phyloP scores from a whole-genome alignment of 1,140 invertebrate species.

The Ips nitidus region DNA sequence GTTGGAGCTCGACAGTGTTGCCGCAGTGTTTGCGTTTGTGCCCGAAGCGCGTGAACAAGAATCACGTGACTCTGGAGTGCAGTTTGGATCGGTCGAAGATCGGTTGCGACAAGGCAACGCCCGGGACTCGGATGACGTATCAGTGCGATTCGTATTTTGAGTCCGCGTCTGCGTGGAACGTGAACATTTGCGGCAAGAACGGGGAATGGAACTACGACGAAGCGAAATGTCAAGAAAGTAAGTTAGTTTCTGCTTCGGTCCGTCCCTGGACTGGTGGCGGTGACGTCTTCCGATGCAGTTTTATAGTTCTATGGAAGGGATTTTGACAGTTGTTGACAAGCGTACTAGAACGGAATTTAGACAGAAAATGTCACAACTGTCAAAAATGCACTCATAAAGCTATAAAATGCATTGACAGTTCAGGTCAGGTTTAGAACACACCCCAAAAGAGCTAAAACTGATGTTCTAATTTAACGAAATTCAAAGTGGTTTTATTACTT shows the following conservation, averaged over 20 bases:
- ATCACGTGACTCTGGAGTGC: slow-evolving; percentile 27
- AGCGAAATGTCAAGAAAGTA: slow-evolving; percentile 39
- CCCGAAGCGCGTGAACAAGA: slow-evolving; percentile 9
- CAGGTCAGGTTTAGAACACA: too few relatives aligned
- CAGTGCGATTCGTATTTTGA: slow-evolving; percentile 40
- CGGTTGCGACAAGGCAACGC: slow-evolving; percentile 35
- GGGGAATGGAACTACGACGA: slow-evolving; percentile 33
- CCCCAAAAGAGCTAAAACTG: too few relatives aligned
- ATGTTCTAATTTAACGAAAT: too few relatives aligned
- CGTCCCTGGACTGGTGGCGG: too few relatives aligned
- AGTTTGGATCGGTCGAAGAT: slow-evolving; percentile 20
- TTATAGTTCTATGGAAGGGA: too few relatives aligned
- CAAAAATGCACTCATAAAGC: too few relatives aligned
- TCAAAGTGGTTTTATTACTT: too few relatives aligned
- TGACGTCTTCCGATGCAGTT: too few relatives aligned
- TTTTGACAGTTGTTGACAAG: too few relatives aligned
- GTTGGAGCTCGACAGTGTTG: slow-evolving; percentile 12
- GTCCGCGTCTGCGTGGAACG: not conserved
- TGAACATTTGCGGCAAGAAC: slow-evolving; percentile 15
- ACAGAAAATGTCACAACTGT: too few relatives aligned
- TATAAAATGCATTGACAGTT: too few relatives aligned
- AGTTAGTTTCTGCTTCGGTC: not conserved
- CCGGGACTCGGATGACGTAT: slow-evolving; percentile 31
- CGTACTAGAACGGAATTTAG: too few relatives aligned
- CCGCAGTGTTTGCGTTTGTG: not conserved